Conservation (phyloP, 2,797 vertebrate genomes). For the Acanthurus leucopareius region DNA sequence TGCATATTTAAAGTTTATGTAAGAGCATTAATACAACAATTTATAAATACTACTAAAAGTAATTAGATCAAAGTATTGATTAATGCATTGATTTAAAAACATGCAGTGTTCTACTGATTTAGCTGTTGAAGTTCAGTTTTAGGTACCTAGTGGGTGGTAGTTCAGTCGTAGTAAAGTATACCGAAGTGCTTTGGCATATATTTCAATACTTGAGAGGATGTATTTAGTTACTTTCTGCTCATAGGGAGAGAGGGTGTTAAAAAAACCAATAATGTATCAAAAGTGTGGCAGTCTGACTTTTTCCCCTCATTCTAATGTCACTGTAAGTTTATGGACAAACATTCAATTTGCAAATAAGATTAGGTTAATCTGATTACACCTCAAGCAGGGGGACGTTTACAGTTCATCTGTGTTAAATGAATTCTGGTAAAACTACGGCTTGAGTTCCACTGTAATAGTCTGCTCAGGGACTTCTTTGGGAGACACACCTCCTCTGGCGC, state of each 20-base stretch:
- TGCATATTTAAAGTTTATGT: too few species aligned
- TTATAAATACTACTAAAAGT: too few species aligned
- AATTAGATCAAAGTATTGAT: too few species aligned
- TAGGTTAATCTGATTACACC: conserved; percentile 14
- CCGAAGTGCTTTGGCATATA: too few species aligned
- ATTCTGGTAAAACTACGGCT: conserved; percentile 36
- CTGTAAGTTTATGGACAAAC: conserved; percentile 3
- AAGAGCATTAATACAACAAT: too few species aligned
- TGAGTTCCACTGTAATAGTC: conserved; percentile 61
- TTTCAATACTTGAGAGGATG: neutral
- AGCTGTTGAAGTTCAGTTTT: neutral
- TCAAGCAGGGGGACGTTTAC: conserved; percentile 22
- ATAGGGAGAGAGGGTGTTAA: neutral
- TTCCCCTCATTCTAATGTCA: conserved; percentile 5
- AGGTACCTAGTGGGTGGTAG: too few species aligned
- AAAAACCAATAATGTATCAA: neutral
- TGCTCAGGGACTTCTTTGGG: conserved; percentile 69
- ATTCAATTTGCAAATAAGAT: neutral
- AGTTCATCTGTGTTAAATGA: conserved; percentile 63
- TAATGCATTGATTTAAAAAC: neutral
- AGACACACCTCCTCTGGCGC: conserved; percentile 68
- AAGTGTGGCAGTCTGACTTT: neutral
- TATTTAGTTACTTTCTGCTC: neutral
- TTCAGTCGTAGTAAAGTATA: too few species aligned
- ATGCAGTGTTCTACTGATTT: neutral